phyloP scores from a whole-genome alignment of 2,113 vertebrate species.

The Scomber japonicus region DNA sequence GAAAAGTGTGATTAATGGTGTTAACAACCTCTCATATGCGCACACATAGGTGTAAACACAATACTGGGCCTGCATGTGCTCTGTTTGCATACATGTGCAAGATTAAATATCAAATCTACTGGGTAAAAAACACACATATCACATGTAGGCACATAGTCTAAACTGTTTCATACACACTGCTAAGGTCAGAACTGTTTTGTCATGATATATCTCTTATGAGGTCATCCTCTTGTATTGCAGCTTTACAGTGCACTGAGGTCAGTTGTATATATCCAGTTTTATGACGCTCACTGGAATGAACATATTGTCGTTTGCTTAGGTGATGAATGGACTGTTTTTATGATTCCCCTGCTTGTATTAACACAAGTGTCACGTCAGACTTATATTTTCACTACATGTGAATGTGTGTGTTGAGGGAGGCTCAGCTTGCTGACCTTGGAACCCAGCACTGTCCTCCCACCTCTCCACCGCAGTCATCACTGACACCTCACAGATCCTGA shows the following conservation, averaged over 20 bases:
- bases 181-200: neutral
- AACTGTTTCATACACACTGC: slow-evolving; percentile 5
- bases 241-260: neutral
- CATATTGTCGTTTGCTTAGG: neutral
- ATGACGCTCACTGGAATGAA: neutral
- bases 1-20: neutral
- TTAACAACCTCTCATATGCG: neutral
- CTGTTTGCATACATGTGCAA: neutral
- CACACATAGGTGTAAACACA: neutral
- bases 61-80: neutral
- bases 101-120: neutral
- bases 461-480: slow-evolving; percentile 17
- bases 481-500: slow-evolving; percentile 51
- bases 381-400: slow-evolving; percentile 24
- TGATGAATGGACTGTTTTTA: slow-evolving; percentile 51
- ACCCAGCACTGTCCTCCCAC: slow-evolving; percentile 35
- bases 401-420: slow-evolving; percentile 33
- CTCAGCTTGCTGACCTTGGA: slow-evolving; percentile 54
- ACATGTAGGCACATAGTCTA: too few relatives aligned
- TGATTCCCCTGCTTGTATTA: slow-evolving; percentile 20
- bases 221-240: neutral
- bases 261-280: slow-evolving; percentile 3
- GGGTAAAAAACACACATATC: neutral
- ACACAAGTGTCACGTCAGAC: slow-evolving; percentile 40
- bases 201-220: neutral